Evolutionary conservation across 2,888 invertebrate genomes (phyloP).

Genomic region (Folsomia candida): DNA sequence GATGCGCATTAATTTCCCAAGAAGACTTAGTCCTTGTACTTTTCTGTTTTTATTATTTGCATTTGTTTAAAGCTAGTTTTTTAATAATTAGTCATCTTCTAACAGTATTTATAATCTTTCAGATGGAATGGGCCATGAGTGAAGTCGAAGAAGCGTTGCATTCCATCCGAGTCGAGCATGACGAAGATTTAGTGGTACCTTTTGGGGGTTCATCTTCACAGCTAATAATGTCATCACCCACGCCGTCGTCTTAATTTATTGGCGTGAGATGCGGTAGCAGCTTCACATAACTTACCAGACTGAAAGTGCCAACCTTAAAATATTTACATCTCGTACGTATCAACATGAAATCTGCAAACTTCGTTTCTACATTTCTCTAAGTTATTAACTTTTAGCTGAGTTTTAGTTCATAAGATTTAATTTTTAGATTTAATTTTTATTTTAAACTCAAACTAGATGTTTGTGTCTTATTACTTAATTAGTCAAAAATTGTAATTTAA

Average conservation of each 20-base stretch:
- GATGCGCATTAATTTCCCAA: slow-evolving; percentile 41
- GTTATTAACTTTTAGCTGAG: not conserved
- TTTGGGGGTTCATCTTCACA: slow-evolving; percentile 45
- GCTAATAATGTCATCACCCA: slow-evolving; percentile 30
- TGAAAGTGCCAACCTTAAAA: slow-evolving; percentile 41
- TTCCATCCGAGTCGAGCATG: slow-evolving; percentile 49
- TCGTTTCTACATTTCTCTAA: not conserved
- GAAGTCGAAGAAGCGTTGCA: slow-evolving; percentile 47
- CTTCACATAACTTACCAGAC: slow-evolving; percentile 20
- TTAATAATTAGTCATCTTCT: too few relatives aligned
- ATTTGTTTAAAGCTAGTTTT: not conserved
- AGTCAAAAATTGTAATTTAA: too few relatives aligned
- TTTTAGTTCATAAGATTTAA: not conserved
- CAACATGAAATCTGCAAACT: too few relatives aligned
- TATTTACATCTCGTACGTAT: not conserved
- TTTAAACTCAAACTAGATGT: too few relatives aligned
- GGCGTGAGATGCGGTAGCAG: not conserved
- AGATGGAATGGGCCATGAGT: slow-evolving; percentile 50
- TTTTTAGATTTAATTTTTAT: not conserved
- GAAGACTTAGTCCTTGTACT: slow-evolving; percentile 49
- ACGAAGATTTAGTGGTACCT: slow-evolving; percentile 49
- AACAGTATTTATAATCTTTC: slow-evolving; percentile 9
- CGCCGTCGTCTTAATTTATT: slow-evolving; percentile 32
- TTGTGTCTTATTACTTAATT: too few relatives aligned
- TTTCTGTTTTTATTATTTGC: not conserved